Conservation (phyloP, 2,888 invertebrate species). For the Eledone cirrhosa region DNA sequence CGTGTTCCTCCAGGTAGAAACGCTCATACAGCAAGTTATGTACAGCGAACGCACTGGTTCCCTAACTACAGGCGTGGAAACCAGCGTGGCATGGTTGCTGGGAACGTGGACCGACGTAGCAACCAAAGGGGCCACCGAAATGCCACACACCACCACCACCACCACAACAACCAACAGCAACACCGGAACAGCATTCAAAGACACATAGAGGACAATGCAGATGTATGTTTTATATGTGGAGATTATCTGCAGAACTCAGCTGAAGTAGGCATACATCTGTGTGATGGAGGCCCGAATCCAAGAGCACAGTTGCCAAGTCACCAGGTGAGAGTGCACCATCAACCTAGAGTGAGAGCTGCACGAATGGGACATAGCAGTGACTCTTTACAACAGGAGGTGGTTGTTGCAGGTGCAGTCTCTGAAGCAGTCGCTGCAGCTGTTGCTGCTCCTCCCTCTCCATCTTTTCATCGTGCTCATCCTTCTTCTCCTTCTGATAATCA, state of each 20-base stretch:
- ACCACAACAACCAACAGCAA: neutral
- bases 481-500: neutral
- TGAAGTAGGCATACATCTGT: conserved; percentile 55
- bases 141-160: neutral
- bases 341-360: conserved; percentile 27
- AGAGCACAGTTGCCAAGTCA: conserved; percentile 3
- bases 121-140: conserved; percentile 21
- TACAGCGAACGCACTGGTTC: conserved; percentile 26
- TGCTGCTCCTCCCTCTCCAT: conserved; percentile 27
- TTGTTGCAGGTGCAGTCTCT: conserved; percentile 30
- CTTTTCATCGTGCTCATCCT: no score
- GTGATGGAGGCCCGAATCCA: conserved; percentile 48
- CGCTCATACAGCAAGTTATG: conserved; percentile 22
- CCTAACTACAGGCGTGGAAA: conserved; percentile 19
- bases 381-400: conserved; percentile 21
- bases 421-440: conserved; percentile 31
- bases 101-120: conserved; percentile 9
- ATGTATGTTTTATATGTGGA: conserved; percentile 55
- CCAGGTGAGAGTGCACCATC: conserved; percentile 9
- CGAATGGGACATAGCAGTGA: conserved; percentile 29
- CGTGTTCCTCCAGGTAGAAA: conserved; percentile 24
- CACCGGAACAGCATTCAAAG: neutral
- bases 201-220: conserved; percentile 35
- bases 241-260: conserved; percentile 55
- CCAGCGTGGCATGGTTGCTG: conserved; percentile 12